Base-by-base conservation (phyloP, 2,888 invertebrate species). In the Teleiodes luculella region DNA sequence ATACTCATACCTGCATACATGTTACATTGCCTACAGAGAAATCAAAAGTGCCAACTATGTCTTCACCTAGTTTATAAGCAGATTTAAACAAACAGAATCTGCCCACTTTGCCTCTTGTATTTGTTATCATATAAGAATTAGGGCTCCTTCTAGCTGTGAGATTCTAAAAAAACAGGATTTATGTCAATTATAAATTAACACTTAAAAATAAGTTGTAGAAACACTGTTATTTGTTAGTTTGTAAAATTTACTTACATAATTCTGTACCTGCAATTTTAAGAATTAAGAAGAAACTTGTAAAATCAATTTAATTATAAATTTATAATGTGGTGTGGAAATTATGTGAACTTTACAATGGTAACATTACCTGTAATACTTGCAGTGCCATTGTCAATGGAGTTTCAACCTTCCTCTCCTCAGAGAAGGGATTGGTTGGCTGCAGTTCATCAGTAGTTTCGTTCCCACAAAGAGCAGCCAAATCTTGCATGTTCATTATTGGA, bases 21-120 rank as follows among this genome's bases (percentile, higher is more conserved):
- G 95, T 94, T 3, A 98, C 96, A 57, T 95, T 95, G 2, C 96
- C 95, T 56, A 95, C 94, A 1, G 95, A 94, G 78, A 99, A 99
- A 78, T 98, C 98, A 80, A 99, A 95, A 7, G 97, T 96, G 11
- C 98, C 99, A 55, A 98, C 95, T 70, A 99, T 97, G 72, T 99
- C 99, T 84, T 99, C 99, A 10, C 99, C 99, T 3, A 99, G 89
- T 81, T 98, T 97, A 79, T 97, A 99, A 0, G 96, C 95, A 62
- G 97, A 95, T 83, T 98, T 99, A 73, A 98, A 98, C 53, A 99
- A 83, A 73, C 97, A 97, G 78, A 99, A 98, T 49, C 97, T 92
- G 0, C 96, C 98, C 0, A 99, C 98, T 80, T 95, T 95, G 1
- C 98, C 98, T 68, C 95, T 92, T n/a, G 94, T 94, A 70, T 97